Conservation (phyloP, 2,888 invertebrate species). For the Odontomyia ornata region DNA sequence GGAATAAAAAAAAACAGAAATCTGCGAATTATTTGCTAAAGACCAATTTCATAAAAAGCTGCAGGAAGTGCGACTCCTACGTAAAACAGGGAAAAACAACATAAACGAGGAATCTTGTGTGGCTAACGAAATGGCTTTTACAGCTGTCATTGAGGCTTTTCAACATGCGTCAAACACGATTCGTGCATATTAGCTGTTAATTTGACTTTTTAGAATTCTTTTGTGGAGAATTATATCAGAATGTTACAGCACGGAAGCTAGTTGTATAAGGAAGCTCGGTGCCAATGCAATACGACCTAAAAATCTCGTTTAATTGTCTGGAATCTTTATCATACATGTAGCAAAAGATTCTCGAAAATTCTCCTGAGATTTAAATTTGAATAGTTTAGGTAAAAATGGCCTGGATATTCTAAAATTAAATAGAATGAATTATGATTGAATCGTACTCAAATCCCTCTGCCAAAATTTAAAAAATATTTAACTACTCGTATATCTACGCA, state of each 20-base stretch:
- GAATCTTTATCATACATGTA: no score
- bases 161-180: not conserved
- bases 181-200: no score
- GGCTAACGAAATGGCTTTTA: not conserved
- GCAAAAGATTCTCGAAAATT: no score
- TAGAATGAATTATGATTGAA: constrained; percentile 6
- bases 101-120: not conserved
- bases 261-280: no score
- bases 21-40: not conserved
- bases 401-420: not conserved
- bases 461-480: not conserved
- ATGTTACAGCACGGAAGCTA: no score
- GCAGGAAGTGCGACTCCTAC: constrained; percentile 42
- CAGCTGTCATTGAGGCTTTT: not conserved
- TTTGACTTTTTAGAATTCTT: no score
- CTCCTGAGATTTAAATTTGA: not conserved
- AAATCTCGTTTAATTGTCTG: no score
- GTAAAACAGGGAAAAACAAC: constrained; percentile 17
- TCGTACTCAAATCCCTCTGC: not conserved
- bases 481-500: not conserved
- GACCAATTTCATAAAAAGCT: constrained; percentile 7
- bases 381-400: not conserved
- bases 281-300: no score
- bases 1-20: not conserved
- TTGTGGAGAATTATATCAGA: no score